Evolutionary conservation across 2,888 invertebrate genomes (phyloP), one percentile per base, ranked within the genome.

Genomic region (Drosophila mettleri): DNA sequence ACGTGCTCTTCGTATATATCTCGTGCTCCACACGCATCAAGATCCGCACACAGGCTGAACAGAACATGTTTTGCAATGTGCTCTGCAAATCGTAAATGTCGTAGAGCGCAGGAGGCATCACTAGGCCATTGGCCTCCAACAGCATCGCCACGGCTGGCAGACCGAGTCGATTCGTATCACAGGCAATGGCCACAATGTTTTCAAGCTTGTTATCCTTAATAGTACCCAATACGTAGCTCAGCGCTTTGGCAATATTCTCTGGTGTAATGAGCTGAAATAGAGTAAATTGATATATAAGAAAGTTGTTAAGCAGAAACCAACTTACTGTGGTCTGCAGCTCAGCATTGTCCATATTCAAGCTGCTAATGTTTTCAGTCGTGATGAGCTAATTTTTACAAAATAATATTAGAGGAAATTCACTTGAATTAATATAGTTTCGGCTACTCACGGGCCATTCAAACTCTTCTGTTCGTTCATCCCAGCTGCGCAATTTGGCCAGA

Each of bases 391-490:
- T 3, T 10, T 16, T 14, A 24, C 0, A 12, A 4, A 24, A 1
- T 7, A 16, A 7, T 14, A 34, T 34, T 33, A 10, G 18, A 34
- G 9, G 7, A 20, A 10, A 0, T 14, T 24, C 5, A 5, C 8
- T 3, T 43, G 4, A 9, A 9, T 9, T 3, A 8, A 22, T 33
- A 10, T 1, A 14, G 10, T 20, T 22, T 1, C 39, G 12, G 2
- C 1, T 8, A 59, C 74, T 68, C 51, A 78, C 74, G 7, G 74
- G 74, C 43, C 39, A 72, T 3, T 72, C 58, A 16, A 72, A 67
- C 3, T 63, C 39, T 18, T 74, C 78, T 2, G 36, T 14, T 6
- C 38, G 33, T 12, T 78, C 74, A 33, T 78, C 49, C 78, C 78
- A 78, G 34, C 49, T 68, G 34, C 78, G 63, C 10, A 73, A 9